Conservation (phyloP, 2,113 vertebrate genomes). For the Sander lucioperca region DNA sequence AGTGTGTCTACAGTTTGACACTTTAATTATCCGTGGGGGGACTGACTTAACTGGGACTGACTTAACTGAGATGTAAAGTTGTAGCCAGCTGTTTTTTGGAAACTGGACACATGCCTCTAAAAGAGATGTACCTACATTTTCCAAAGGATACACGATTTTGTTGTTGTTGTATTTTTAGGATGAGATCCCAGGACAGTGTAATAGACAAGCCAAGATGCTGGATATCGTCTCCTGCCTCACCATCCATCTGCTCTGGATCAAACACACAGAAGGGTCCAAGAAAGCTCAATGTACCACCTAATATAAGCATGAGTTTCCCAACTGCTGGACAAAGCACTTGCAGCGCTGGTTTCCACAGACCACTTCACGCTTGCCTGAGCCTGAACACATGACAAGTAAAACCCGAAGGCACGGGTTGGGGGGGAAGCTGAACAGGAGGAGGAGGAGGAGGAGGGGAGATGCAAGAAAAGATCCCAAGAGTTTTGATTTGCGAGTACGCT, state of each 20-base stretch:
- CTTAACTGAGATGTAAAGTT: background rate
- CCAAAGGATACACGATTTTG: background rate
- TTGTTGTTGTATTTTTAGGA: background rate
- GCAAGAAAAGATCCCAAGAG: slow-evolving; percentile 64
- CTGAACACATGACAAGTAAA: slow-evolving; percentile 77
- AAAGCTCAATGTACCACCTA: slow-evolving; percentile 62
- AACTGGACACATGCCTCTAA: slow-evolving; percentile 6
- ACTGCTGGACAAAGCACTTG: slow-evolving; percentile 72
- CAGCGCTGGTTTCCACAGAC: slow-evolving; percentile 57
- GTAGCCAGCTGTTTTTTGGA: slow-evolving; percentile 13
- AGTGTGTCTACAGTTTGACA: background rate
- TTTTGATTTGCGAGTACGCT: slow-evolving; percentile 71
- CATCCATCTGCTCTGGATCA: slow-evolving; percentile 55
- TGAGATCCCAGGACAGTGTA: slow-evolving; percentile 24
- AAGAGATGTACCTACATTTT: slow-evolving; percentile 13
- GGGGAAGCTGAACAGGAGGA: slow-evolving; percentile 40
- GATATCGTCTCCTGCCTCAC: slow-evolving; percentile 34
- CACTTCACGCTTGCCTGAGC: slow-evolving; percentile 79
- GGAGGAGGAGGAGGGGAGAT: slow-evolving; percentile 65
- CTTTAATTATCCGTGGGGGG: background rate
- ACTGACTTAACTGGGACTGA: background rate
- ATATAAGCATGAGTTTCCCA: slow-evolving; percentile 64
- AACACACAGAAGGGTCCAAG: slow-evolving; percentile 27
- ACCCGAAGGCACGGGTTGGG: slow-evolving; percentile 59
- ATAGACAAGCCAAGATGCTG: slow-evolving; percentile 36